phyloP scores from a whole-genome alignment of 2,113 vertebrate species.

The Triplophysa rosa region DNA sequence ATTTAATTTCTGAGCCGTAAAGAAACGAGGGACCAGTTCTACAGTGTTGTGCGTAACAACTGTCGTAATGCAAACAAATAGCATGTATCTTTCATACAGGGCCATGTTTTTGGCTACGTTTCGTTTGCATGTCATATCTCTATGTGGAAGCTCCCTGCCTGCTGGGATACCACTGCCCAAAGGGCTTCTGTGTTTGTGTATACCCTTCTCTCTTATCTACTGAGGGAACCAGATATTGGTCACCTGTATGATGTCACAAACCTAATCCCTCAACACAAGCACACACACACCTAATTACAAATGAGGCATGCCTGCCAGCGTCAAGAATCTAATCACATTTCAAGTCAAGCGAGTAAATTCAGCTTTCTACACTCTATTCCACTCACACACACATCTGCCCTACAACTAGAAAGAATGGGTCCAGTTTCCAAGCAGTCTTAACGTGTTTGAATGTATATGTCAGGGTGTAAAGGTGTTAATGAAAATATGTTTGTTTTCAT shows the following conservation, averaged over 20 bases:
- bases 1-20: constrained; percentile 25
- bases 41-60: not conserved
- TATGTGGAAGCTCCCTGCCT: constrained; percentile 20
- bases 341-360: constrained; percentile 73
- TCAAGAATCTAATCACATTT: constrained; percentile 79
- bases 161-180: constrained; percentile 38
- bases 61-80: constrained; percentile 5
- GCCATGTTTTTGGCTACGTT: not conserved
- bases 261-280: constrained; percentile 57
- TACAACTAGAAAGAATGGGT: constrained; percentile 30
- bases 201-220: constrained; percentile 71
- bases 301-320: constrained; percentile 77
- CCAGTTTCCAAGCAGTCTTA: constrained; percentile 22
- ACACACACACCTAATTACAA: constrained; percentile 73
- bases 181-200: constrained; percentile 53
- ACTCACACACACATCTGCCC: constrained; percentile 38
- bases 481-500: constrained; percentile 26
- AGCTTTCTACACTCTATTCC: constrained; percentile 42
- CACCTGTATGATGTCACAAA: constrained; percentile 49
- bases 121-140: constrained; percentile 5
- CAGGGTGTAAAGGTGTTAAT: not conserved
- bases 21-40: not conserved
- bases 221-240: constrained; percentile 52
- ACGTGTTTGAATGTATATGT: constrained; percentile 28
- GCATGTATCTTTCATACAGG: constrained; percentile 9